Evolutionary conservation across 2,797 vertebrate genomes (phyloP).

Genomic region (Prionace glauca): DNA sequence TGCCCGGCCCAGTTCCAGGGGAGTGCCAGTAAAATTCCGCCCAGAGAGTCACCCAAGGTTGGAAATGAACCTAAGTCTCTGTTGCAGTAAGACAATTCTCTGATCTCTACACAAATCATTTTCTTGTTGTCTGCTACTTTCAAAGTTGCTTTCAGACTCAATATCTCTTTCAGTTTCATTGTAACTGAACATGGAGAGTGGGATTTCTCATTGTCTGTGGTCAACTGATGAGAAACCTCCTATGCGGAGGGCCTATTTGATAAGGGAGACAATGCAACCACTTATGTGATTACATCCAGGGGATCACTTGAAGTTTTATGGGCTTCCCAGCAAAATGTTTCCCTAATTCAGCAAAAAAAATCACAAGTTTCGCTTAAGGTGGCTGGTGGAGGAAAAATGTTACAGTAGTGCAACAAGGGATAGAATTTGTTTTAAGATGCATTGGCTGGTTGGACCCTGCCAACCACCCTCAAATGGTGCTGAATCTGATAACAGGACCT

Average conservation of each 20-base stretch:
- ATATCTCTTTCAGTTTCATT: not conserved
- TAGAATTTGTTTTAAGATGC: not conserved
- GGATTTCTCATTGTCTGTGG: not conserved
- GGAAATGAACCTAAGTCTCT: too few relatives aligned
- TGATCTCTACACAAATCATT: not conserved
- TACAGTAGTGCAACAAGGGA: not conserved
- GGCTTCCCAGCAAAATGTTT: not conserved
- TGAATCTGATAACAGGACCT: not conserved
- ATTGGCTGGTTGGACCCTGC: not conserved
- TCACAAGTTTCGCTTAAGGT: not conserved
- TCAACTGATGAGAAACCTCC: not conserved
- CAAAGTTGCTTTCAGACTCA: slow-evolving; percentile 1
- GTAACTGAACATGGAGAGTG: not conserved
- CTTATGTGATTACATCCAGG: not conserved
- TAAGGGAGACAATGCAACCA: not conserved
- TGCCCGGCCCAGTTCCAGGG: too few relatives aligned
- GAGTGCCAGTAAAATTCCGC: too few relatives aligned
- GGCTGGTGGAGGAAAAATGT: not conserved
- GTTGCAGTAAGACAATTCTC: not conserved
- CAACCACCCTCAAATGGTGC: not conserved
- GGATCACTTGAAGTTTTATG: not conserved
- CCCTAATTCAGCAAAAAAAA: not conserved
- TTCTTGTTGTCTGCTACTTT: not conserved
- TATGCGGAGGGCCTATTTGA: not conserved
- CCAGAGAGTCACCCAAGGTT: too few relatives aligned